Conservation (phyloP, 2,888 invertebrate genomes). For the Caenorhabditis doughertyi region DNA sequence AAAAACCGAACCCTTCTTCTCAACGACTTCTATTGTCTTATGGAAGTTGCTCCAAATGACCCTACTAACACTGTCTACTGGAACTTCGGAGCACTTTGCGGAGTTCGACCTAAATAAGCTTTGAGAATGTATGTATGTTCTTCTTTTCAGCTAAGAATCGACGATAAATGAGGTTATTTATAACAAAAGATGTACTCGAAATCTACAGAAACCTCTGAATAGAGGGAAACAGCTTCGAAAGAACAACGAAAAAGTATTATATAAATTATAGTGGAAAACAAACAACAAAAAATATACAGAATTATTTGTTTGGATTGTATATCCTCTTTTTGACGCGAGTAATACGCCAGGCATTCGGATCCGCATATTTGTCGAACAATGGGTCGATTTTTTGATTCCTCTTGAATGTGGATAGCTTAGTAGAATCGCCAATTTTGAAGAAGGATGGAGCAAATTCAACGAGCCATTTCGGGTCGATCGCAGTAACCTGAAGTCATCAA, state of each 20-base stretch:
- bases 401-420: conserved; percentile 98
- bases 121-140: not conserved
- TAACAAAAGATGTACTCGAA: conserved; percentile 20
- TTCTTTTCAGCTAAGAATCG: no score
- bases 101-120: conserved; percentile 13
- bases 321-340: conserved; percentile 86
- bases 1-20: not conserved
- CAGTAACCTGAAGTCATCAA: conserved; percentile 83
- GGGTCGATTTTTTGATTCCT: conserved; percentile 98
- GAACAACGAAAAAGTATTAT: not conserved
- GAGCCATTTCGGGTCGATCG: conserved; percentile 97
- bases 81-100: conserved; percentile 48
- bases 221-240: not conserved
- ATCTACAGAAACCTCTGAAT: not conserved
- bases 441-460: conserved; percentile 99
- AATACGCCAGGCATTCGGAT: conserved; percentile 99
- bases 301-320: conserved; percentile 83
- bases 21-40: conserved; percentile 45
- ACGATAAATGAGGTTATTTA: conserved; percentile 30
- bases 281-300: not conserved
- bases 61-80: conserved; percentile 22
- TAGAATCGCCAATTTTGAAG: conserved; percentile 98
- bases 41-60: conserved; percentile 32
- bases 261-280: not conserved
- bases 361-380: conserved; percentile 96